Conservation (phyloP, 2,113 vertebrate species). For the Acanthochromis polyacanthus region DNA sequence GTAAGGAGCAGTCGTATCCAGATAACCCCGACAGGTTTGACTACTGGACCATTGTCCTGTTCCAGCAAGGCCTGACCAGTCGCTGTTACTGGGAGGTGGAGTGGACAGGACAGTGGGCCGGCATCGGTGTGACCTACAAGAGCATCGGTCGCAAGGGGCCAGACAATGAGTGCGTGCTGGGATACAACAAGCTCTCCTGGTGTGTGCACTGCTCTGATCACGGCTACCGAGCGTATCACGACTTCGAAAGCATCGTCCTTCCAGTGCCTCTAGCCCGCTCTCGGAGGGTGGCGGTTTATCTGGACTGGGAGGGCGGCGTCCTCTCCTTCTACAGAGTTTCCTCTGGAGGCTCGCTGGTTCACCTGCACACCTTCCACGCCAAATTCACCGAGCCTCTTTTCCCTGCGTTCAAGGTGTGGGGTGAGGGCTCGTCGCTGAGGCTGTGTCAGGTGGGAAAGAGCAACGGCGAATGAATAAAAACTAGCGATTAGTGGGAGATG, state of each 20-base stretch:
- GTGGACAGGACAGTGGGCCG: slow-evolving; percentile 32
- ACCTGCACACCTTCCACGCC: slow-evolving; percentile 32
- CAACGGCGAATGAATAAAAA: no score
- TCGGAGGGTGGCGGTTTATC: slow-evolving; percentile 10
- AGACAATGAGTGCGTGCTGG: slow-evolving; percentile 13
- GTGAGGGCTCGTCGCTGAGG: neutral
- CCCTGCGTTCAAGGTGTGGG: slow-evolving; percentile 24
- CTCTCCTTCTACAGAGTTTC: slow-evolving; percentile 44
- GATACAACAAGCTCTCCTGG: slow-evolving; percentile 26
- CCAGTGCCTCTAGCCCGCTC: neutral
- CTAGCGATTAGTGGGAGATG: no score
- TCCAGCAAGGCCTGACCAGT: neutral
- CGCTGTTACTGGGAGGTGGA: slow-evolving; percentile 43
- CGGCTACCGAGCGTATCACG: slow-evolving; percentile 18
- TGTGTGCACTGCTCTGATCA: slow-evolving; percentile 20
- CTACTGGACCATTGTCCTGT: slow-evolving; percentile 33
- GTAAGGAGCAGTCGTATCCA: neutral
- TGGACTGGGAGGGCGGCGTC: slow-evolving; percentile 28
- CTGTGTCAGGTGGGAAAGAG: neutral
- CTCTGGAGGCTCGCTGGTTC: slow-evolving; percentile 9
- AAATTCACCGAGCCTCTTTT: slow-evolving; percentile 12
- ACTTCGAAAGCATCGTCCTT: neutral
- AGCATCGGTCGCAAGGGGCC: slow-evolving; percentile 8
- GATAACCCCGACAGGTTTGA: slow-evolving; percentile 29
- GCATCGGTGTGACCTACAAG: slow-evolving; percentile 21